These are phyloP conservation scores for Choloepus hoffmanni DNA, from an alignment of 2,113 vertebrate genomes.

Conservation along the genomic window DNA sequence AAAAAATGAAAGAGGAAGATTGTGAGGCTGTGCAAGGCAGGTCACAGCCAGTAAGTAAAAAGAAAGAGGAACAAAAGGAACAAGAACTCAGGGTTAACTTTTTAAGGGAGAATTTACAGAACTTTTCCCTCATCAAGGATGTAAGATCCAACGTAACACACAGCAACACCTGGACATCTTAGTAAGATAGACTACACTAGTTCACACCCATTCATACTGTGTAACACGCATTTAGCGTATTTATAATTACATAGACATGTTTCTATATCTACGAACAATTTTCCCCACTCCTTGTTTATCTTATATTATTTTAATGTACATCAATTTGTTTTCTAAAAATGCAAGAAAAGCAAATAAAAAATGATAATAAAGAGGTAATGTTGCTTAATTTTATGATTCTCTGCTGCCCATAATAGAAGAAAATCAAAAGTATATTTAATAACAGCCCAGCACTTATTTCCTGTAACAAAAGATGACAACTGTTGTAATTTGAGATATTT, in stretches of 20 bases:
- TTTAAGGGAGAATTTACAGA: neutral
- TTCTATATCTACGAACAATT: neutral
- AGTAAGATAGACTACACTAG: neutral
- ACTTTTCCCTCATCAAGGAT: neutral
- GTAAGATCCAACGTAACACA: neutral
- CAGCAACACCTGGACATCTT: neutral
- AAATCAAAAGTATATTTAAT: neutral
- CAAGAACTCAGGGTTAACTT: neutral
- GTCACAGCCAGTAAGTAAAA: neutral
- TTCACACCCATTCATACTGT: neutral
- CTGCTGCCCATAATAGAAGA: constrained; percentile 22
- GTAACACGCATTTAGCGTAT: neutral
- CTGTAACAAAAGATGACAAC: neutral
- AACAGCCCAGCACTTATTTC: neutral
- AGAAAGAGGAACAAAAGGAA: constrained; percentile 9
- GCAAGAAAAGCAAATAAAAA: constrained; percentile 1
- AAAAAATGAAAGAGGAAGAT: neutral
- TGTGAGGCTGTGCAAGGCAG: neutral
- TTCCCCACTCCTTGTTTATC: neutral
- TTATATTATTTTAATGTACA: constrained; percentile 6
- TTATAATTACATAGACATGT: neutral
- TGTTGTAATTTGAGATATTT: neutral
- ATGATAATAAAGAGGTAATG: neutral
- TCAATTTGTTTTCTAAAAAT: constrained; percentile 42
- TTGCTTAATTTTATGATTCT: constrained; percentile 49